Conservation (phyloP, 1,140 invertebrate species). For the Schlechtendalia chinensis region DNA sequence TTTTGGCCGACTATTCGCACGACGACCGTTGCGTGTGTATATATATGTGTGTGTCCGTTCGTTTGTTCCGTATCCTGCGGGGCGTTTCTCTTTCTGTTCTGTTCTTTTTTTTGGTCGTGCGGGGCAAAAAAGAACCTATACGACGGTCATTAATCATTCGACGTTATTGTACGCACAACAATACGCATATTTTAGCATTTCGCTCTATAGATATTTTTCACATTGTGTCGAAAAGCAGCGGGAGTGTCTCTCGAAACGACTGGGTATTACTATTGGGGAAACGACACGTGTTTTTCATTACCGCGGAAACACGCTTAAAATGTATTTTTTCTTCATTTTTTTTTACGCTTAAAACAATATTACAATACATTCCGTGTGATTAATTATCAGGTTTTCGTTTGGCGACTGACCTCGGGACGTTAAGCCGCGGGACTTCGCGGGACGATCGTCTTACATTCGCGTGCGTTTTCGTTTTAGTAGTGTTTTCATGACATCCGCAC, state of each 20-base stretch:
- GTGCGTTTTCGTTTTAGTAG: no score
- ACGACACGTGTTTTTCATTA: conserved; percentile 29
- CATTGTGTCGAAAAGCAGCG: background rate
- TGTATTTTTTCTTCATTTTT: no score
- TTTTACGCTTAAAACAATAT: no score
- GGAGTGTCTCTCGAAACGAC: background rate
- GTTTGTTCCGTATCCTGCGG: conserved; percentile 5
- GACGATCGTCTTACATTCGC: no score
- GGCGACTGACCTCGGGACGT: no score
- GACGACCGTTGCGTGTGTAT: no score
- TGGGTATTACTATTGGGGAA: background rate
- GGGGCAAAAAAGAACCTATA: background rate
- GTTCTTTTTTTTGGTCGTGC: no score
- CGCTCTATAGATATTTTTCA: background rate
- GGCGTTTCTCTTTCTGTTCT: background rate
- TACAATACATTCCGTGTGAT: no score
- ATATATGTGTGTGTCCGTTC: background rate
- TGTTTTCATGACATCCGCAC: no score
- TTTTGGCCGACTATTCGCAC: no score
- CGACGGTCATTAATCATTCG: conserved; percentile 19
- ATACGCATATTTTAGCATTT: background rate
- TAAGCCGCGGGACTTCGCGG: no score
- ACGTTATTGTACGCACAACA: conserved; percentile 2
- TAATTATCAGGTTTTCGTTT: no score
- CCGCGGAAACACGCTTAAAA: background rate